Evolutionary conservation across 2,797 vertebrate species (phyloP).

Genomic region (Trachops cirrhosus): DNA sequence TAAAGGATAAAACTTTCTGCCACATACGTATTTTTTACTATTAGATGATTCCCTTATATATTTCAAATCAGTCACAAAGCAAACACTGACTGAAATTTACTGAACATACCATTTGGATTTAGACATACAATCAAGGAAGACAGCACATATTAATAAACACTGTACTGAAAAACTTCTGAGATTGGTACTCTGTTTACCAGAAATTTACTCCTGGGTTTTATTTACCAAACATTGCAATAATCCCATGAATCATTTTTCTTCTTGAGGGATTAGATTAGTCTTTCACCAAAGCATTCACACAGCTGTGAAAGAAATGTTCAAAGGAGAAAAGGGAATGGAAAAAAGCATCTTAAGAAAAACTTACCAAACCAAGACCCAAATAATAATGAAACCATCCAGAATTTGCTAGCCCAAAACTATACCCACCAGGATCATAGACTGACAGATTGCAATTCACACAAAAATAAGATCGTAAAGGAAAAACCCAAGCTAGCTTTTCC

Average conservation of each 20-base stretch:
- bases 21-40: background rate
- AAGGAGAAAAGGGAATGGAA: background rate
- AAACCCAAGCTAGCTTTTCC: background rate
- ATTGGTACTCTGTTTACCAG: background rate
- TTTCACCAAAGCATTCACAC: background rate
- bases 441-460: background rate
- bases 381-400: background rate
- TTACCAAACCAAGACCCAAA: background rate
- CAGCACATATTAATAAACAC: background rate
- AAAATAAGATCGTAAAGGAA: background rate
- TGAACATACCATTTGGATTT: background rate
- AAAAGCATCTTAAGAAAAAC: background rate
- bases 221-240: conserved; percentile 1
- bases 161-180: background rate
- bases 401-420: background rate
- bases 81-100: background rate
- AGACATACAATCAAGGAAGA: background rate
- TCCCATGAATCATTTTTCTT: conserved; percentile 6
- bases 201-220: conserved; percentile 3
- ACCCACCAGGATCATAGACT: background rate
- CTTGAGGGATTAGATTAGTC: background rate
- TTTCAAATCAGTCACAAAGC: conserved; percentile 2
- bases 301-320: background rate
- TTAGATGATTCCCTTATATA: background rate
- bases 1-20: conserved; percentile 13